Evolutionary conservation across 2,113 vertebrate genomes (phyloP).

Genomic region (Romanogobio albipinnatus): DNA sequence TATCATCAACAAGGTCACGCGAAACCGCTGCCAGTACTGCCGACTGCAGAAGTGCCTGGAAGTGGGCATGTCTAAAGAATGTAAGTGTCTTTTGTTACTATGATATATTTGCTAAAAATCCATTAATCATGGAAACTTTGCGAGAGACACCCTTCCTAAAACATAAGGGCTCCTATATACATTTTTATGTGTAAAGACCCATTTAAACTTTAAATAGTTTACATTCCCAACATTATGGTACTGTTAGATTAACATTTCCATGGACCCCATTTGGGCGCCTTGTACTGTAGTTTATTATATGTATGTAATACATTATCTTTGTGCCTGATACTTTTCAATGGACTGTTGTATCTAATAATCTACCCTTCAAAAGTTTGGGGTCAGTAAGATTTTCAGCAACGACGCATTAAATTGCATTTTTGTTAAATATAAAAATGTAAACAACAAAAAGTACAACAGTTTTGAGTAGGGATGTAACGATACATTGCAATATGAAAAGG

Average conservation of each 20-base stretch:
- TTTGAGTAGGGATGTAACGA: neutral
- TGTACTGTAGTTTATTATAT: no score
- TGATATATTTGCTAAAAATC: neutral
- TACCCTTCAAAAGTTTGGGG: no score
- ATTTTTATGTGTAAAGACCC: neutral
- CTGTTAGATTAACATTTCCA: neutral
- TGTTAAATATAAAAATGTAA: neutral
- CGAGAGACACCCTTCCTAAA: neutral
- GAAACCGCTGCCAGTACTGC: constrained; percentile 96
- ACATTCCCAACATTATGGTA: neutral
- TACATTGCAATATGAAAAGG: no score
- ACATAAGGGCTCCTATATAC: neutral
- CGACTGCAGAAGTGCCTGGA: constrained; percentile 96
- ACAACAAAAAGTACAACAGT: neutral
- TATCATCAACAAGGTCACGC: constrained; percentile 95
- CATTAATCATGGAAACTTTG: neutral
- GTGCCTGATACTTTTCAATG: no score
- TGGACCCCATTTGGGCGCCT: no score
- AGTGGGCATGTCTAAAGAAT: constrained; percentile 96
- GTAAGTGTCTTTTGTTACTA: constrained; percentile 76
- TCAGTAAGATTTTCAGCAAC: neutral
- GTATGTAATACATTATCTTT: no score
- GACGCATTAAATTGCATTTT: no score
- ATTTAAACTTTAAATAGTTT: neutral
- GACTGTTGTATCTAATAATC: no score